These are phyloP conservation scores for Salticus scenicus DNA, from an alignment of 2,888 invertebrate species.

Conservation along the genomic window DNA sequence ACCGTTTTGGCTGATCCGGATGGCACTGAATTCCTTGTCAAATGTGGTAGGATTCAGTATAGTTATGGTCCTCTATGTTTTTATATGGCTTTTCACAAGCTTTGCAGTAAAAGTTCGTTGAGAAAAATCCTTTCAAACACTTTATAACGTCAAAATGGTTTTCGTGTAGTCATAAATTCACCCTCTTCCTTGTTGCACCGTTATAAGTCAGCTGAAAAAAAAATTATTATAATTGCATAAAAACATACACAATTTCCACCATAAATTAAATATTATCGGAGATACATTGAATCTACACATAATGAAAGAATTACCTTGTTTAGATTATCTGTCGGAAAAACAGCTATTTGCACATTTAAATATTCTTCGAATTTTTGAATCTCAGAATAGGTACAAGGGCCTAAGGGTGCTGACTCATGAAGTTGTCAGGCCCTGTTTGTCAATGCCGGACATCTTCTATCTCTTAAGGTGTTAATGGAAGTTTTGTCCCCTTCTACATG, in stretches of 20 bases:
- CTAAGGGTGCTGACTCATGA: neutral
- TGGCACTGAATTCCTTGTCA: neutral
- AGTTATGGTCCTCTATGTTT: neutral
- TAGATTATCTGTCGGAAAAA: neutral
- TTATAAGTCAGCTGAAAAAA: slow-evolving; percentile 6
- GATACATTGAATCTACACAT: too few relatives aligned
- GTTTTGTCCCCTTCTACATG: neutral
- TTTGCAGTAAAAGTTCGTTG: neutral
- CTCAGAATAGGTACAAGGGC: neutral
- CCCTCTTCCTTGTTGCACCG: neutral
- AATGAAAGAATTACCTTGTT: too few relatives aligned
- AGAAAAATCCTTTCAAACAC: neutral
- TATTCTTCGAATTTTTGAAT: neutral
- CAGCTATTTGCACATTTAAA: neutral
- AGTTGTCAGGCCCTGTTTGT: neutral
- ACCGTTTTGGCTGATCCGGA: neutral
- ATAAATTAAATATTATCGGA: too few relatives aligned
- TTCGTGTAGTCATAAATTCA: slow-evolving; percentile 2
- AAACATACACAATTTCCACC: too few relatives aligned
- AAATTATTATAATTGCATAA: neutral
- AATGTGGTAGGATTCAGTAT: neutral
- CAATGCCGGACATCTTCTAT: neutral
- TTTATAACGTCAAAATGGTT: neutral
- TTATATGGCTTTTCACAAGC: neutral
- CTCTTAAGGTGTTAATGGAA: neutral